Percentiles rank a stretch among this genome's conserved stretches.
Conservation (phyloP, 2,113 vertebrate species). For the Motacilla alba region DNA sequence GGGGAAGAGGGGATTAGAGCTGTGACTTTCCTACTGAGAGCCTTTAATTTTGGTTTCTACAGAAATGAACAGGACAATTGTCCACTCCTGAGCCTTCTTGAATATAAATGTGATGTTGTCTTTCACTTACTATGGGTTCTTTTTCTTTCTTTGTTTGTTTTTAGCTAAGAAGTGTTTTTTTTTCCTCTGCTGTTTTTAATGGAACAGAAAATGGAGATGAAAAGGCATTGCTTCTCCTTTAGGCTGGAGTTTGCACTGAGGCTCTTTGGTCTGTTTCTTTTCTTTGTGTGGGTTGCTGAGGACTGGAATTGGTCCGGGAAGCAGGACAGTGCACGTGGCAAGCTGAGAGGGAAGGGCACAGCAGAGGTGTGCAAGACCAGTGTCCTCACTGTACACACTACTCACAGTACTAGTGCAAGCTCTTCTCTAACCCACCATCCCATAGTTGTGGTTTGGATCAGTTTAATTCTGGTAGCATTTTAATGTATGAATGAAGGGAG, state of each 20-base stretch:
- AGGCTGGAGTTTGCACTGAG: background rate
- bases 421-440: background rate
- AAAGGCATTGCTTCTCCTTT: background rate
- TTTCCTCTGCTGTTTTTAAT: background rate
- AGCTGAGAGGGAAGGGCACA: background rate
- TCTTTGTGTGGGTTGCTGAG: background rate
- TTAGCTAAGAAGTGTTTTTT: background rate
- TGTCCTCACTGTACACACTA: background rate
- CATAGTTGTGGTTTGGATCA: background rate
- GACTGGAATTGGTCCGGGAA: accelerated
- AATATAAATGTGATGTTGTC: slow-evolving; percentile 11
- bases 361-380: accelerated
- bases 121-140: background rate
- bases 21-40: slow-evolving; percentile 20
- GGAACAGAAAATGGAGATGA: background rate
- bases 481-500: background rate
- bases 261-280: background rate
- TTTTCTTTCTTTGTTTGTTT: background rate
- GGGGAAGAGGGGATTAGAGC: background rate
- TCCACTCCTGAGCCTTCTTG: background rate
- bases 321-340: background rate
- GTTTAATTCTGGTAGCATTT: background rate
- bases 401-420: background rate
- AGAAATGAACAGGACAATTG: slow-evolving; percentile 23
- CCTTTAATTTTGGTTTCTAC: slow-evolving; percentile 16